phyloP scores from a whole-genome alignment of 64 coral and sea anemone genomes.

The Montipora sp. region DNA sequence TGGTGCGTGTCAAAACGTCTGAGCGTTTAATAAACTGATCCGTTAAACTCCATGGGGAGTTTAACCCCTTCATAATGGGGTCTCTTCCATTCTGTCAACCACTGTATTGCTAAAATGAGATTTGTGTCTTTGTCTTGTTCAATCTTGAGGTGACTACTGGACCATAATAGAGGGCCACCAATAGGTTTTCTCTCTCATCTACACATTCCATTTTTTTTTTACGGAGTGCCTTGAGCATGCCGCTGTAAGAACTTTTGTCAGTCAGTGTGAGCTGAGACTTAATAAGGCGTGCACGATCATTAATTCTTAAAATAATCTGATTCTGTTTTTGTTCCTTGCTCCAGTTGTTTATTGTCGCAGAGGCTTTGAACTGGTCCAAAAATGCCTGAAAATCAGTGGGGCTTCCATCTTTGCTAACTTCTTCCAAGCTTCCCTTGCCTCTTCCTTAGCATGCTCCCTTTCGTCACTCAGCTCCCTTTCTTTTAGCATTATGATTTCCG shows the following conservation, averaged over 20 bases:
- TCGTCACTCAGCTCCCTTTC: no score
- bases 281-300: conserved; percentile 3
- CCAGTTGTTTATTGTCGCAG: conserved; percentile 38
- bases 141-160: background rate
- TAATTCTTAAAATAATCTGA: conserved; percentile 32
- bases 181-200: background rate
- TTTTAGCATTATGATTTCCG: no score
- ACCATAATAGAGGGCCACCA: background rate
- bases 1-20: no score
- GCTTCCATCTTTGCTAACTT: conserved; percentile 40
- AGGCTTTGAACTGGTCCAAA: conserved; percentile 53
- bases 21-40: no score
- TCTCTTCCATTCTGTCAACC: background rate
- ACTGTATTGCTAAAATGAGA: background rate
- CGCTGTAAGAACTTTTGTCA: conserved; percentile 17
- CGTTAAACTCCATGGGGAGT: no score
- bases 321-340: conserved; percentile 10
- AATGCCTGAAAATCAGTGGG: conserved; percentile 55
- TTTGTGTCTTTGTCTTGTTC: background rate
- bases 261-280: conserved; percentile 20
- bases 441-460: no score
- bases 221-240: conserved; percentile 37
- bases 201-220: conserved; percentile 39
- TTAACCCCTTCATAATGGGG: background rate
- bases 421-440: background rate